phyloP scores from a whole-genome alignment of 2,113 vertebrate species.

The Ciconia stormi region DNA sequence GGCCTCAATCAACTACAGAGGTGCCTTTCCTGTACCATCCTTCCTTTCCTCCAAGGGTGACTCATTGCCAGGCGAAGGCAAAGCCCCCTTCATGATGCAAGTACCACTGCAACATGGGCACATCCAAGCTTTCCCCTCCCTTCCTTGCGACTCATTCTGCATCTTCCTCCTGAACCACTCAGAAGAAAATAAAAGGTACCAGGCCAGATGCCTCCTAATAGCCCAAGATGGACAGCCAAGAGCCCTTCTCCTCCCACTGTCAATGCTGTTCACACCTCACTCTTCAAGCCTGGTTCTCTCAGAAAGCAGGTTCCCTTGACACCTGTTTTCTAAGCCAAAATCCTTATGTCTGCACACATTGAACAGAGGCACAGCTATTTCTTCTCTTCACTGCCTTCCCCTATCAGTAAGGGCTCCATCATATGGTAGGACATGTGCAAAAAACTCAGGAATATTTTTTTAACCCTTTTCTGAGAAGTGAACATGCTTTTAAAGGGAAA shows the following conservation, averaged over 20 bases:
- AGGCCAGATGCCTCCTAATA: background rate
- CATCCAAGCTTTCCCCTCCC: background rate
- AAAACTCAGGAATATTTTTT: background rate
- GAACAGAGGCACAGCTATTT: background rate
- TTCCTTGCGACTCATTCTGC: background rate
- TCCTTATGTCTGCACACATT: background rate
- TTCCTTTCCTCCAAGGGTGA: background rate
- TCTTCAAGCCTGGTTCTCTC: background rate
- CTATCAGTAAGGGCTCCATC: background rate
- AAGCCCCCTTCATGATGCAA: background rate
- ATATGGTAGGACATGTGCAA: background rate
- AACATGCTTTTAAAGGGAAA: background rate
- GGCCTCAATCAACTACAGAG: fast-evolving
- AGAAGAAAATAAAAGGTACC: background rate
- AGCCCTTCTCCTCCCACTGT: background rate
- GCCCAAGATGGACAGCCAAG: background rate
- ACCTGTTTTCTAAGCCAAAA: background rate
- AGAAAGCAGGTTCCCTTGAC: background rate
- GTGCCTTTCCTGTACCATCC: background rate
- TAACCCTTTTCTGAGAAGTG: background rate
- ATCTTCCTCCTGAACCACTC: background rate
- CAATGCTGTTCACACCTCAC: background rate
- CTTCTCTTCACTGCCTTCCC: background rate
- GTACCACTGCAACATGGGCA: background rate
- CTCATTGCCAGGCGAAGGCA: background rate